Conservation (phyloP, 2,113 vertebrate genomes). For the Cairina moschata region DNA sequence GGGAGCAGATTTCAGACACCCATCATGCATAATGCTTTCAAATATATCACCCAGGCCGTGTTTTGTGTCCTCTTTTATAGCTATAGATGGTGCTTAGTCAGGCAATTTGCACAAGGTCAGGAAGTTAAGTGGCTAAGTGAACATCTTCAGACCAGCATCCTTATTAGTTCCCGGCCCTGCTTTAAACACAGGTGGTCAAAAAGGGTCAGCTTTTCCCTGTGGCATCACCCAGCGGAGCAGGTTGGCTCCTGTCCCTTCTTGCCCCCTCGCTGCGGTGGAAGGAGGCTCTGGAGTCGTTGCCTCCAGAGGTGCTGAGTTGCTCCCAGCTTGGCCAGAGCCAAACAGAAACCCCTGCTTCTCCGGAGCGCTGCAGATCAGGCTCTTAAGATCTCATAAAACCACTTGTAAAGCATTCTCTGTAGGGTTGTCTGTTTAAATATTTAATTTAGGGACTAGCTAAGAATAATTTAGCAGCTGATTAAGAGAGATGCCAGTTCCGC, state of each 20-base stretch:
- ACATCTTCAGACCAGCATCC: neutral
- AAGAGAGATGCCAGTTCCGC: neutral
- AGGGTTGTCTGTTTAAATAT: neutral
- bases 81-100: neutral
- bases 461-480: slow-evolving; percentile 19
- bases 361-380: neutral
- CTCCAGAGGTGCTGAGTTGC: neutral
- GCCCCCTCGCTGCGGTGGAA: fast-evolving
- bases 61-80: neutral
- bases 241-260: neutral
- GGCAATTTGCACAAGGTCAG: neutral
- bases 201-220: neutral
- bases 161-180: neutral
- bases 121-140: neutral
- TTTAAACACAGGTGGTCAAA: neutral
- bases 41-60: neutral
- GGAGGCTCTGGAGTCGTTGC: neutral
- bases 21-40: neutral
- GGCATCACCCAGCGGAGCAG: neutral
- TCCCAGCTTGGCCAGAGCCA: neutral
- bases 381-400: neutral
- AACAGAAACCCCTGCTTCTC: neutral
- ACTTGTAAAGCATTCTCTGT: neutral
- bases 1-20: neutral
- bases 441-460: slow-evolving; percentile 17